These are phyloP conservation scores for honey bee (Apis mellifera) DNA, from an alignment of 1,140 invertebrate species.

Conservation along the genomic window DNA sequence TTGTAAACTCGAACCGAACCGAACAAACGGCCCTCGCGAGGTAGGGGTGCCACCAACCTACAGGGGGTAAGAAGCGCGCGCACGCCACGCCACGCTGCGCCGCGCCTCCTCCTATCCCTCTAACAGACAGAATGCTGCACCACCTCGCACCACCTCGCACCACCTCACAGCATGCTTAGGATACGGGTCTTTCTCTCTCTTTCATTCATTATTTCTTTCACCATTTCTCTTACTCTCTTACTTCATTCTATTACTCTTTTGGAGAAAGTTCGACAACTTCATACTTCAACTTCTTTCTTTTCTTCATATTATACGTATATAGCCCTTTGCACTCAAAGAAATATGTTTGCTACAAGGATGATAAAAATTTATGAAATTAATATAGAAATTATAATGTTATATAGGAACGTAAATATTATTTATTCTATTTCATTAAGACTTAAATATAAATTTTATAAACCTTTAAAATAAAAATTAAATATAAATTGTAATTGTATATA, in stretches of 20 bases:
- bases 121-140: not conserved
- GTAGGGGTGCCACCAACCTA: slow-evolving; percentile 25
- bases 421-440: too few species aligned
- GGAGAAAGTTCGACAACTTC: slow-evolving; percentile 19
- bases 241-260: not conserved
- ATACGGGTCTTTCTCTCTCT: not conserved
- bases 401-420: too few species aligned
- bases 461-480: too few species aligned
- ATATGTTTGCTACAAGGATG: too few species aligned
- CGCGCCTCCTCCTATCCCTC: not conserved
- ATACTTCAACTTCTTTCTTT: too few species aligned
- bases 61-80: slow-evolving; percentile 32
- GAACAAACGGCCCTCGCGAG: slow-evolving; percentile 52
- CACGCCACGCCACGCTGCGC: slow-evolving; percentile 2
- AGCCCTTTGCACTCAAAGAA: too few species aligned
- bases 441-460: too few species aligned
- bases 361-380: too few species aligned
- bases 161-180: not conserved
- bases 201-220: not conserved
- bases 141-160: not conserved
- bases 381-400: too few species aligned
- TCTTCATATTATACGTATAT: too few species aligned
- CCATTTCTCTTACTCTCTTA: not conserved
- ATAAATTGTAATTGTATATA: too few species aligned
- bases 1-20: slow-evolving; percentile 37